Evolutionary conservation across 2,888 invertebrate species (phyloP).

Genomic region (Oithona nana): DNA sequence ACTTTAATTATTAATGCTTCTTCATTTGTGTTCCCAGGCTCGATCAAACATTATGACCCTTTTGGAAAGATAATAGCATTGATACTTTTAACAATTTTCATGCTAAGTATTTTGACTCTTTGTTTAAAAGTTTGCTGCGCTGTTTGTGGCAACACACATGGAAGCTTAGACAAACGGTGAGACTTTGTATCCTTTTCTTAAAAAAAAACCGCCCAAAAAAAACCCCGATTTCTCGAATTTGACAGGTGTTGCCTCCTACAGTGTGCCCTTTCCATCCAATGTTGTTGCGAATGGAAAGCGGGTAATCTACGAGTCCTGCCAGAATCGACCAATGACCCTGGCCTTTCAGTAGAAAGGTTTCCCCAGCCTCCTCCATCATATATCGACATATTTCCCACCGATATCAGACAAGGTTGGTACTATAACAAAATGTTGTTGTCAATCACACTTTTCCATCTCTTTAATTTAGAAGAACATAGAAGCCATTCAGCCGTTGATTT

Average conservation of each 20-base stretch:
- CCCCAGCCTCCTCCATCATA: not conserved
- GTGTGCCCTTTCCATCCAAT: not conserved
- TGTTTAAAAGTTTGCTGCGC: not conserved
- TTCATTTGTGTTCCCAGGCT: no score
- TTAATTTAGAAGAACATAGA: no score
- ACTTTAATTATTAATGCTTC: no score
- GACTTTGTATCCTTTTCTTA: no score
- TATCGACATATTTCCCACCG: not conserved
- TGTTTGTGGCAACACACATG: not conserved
- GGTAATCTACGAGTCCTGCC: not conserved
- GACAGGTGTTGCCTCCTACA: not conserved
- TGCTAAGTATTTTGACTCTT: not conserved
- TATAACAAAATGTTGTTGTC: no score
- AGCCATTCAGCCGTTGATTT: no score
- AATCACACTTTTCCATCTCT: no score
- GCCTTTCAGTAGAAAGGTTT: not conserved
- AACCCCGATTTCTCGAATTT: no score
- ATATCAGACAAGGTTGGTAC: not conserved
- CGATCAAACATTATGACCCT: not conserved
- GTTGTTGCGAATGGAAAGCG: slow-evolving; percentile 3
- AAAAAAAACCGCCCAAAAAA: no score
- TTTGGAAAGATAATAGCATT: not conserved
- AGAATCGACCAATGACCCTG: not conserved
- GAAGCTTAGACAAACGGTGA: no score
- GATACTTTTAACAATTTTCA: not conserved